phyloP scores from a whole-genome alignment of 2,113 vertebrate species.

The Anoura caudifer region DNA sequence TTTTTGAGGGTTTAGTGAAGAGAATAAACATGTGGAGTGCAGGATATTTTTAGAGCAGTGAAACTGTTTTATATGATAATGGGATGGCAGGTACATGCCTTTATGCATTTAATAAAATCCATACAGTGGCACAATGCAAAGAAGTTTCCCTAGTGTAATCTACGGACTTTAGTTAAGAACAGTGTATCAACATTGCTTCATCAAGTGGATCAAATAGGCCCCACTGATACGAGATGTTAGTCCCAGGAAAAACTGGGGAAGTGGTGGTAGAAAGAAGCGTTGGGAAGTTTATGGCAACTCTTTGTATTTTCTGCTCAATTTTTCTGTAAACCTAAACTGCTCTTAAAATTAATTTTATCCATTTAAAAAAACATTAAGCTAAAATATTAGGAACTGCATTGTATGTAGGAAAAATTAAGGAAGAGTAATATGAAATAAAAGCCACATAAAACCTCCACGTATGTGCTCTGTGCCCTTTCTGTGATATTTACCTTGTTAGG shows the following conservation, averaged over 20 bases:
- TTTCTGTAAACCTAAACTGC: neutral
- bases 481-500: conserved; percentile 74
- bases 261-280: fast-evolving
- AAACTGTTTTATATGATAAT: neutral
- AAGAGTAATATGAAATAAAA: conserved; percentile 20
- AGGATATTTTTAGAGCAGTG: neutral
- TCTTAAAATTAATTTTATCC: neutral
- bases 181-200: neutral
- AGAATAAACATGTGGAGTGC: neutral
- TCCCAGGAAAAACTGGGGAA: neutral
- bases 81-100: neutral
- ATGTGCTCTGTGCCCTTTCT: conserved; percentile 64
- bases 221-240: neutral
- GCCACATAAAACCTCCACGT: neutral
- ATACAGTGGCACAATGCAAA: neutral
- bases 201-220: neutral
- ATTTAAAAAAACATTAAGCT: neutral
- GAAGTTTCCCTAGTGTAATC: neutral
- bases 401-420: neutral
- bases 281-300: neutral
- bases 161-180: neutral
- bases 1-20: neutral
- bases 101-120: neutral
- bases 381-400: neutral
- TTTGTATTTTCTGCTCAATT: neutral